phyloP scores from a whole-genome alignment of 2,797 vertebrate species.

The Gymnothorax reevesii region DNA sequence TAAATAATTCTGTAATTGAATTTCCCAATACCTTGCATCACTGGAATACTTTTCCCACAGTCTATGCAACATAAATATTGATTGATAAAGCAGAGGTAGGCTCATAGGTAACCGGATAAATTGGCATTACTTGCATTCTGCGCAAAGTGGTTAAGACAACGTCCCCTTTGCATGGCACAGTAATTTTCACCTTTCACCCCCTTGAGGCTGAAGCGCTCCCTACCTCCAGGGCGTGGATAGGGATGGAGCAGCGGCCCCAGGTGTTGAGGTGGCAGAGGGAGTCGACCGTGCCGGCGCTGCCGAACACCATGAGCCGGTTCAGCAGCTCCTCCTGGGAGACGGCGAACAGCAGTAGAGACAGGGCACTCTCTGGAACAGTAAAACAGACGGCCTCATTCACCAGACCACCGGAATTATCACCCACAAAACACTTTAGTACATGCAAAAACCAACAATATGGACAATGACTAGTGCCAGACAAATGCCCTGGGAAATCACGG shows the following conservation, averaged over 20 bases:
- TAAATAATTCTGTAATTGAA: too few species aligned
- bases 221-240: constrained; percentile 89
- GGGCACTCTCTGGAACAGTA: constrained; percentile 67
- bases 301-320: constrained; percentile 87
- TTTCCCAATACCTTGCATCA: too few species aligned
- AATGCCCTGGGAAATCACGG: too few species aligned
- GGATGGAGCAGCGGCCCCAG: constrained; percentile 93
- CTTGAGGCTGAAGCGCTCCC: not conserved
- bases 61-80: too few species aligned
- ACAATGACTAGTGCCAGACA: too few species aligned
- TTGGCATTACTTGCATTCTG: too few species aligned
- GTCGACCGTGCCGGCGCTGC: constrained; percentile 84
- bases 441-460: too few species aligned
- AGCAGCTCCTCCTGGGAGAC: constrained; percentile 87
- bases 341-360: constrained; percentile 84
- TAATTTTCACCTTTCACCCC: not conserved
- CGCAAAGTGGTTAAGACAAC: too few species aligned
- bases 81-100: too few species aligned
- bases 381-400: not conserved
- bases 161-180: not conserved
- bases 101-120: too few species aligned
- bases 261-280: constrained; percentile 88
- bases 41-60: too few species aligned
- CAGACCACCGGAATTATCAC: not conserved
- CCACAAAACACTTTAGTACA: too few species aligned